Evolutionary conservation across 2,797 vertebrate species (phyloP).

Genomic region (Tangara arthus): DNA sequence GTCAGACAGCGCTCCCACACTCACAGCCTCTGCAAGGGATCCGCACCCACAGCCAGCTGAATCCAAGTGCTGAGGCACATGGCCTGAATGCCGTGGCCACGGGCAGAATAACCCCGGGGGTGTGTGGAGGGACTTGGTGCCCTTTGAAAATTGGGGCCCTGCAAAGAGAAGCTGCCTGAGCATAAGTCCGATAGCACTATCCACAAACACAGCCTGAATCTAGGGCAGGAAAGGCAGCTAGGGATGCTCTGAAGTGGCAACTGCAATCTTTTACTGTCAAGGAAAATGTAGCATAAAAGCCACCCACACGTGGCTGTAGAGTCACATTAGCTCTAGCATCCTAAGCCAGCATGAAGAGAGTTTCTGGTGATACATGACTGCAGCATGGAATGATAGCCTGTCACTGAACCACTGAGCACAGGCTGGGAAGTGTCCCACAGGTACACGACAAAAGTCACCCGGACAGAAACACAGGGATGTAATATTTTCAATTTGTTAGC

Average conservation of each 20-base stretch:
- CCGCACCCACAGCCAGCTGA: background rate
- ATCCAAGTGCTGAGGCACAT: background rate
- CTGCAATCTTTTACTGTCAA: background rate
- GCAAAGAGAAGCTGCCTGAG: background rate
- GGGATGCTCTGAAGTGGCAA: background rate
- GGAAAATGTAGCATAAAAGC: background rate
- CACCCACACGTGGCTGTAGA: background rate
- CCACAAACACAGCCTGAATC: background rate
- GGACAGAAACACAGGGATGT: background rate
- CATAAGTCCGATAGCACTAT: rapidly evolving
- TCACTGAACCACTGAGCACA: background rate
- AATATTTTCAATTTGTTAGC: background rate
- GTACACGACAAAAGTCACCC: background rate
- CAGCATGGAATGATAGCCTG: rapidly evolving
- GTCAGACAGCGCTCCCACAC: background rate
- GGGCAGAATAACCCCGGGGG: background rate
- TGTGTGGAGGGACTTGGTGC: background rate
- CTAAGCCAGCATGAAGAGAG: background rate
- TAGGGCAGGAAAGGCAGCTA: background rate
- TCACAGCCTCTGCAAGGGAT: background rate
- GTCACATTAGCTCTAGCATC: background rate
- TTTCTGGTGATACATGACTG: background rate
- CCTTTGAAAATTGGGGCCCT: background rate
- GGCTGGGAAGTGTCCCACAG: background rate
- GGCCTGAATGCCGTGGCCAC: rapidly evolving